Conservation (phyloP, 2,113 vertebrate genomes). For the Sterna hirundo region DNA sequence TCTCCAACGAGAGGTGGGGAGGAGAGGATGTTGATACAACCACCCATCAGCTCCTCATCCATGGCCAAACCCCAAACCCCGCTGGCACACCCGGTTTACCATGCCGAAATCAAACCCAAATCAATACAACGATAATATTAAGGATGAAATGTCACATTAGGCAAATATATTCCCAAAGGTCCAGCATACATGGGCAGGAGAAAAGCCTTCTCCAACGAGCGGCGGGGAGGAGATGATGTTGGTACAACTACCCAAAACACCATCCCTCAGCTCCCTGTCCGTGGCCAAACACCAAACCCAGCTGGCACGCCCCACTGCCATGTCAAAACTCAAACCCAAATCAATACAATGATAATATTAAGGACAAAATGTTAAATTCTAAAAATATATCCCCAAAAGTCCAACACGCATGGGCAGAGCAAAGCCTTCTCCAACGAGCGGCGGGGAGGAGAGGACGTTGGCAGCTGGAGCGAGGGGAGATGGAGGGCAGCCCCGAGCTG, state of each 20-base stretch:
- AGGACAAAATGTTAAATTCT: too few relatives aligned
- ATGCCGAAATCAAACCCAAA: background rate
- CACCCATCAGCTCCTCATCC: too few relatives aligned
- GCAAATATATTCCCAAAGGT: background rate
- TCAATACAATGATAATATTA: rapidly evolving
- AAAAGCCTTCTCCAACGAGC: background rate
- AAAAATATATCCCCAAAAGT: background rate
- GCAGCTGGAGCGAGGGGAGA: background rate
- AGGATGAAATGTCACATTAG: background rate
- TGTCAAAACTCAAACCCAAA: background rate
- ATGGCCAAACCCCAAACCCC: too few relatives aligned
- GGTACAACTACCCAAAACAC: background rate
- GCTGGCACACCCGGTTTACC: too few relatives aligned
- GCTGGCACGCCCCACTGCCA: rapidly evolving
- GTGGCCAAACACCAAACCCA: too few relatives aligned
- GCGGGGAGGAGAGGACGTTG: background rate
- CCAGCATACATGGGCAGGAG: background rate
- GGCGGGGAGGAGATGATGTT: background rate
- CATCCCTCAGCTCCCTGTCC: background rate
- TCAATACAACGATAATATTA: too few relatives aligned
- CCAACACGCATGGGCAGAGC: rapidly evolving
- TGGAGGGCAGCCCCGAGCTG: background rate
- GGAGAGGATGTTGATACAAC: too few relatives aligned
- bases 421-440: background rate
- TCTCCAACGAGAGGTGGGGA: too few relatives aligned